Evolutionary conservation across 37 sponge, comb jelly and placozoan genomes (phyloP).

Genomic region (Cladorhizidae sp.): DNA sequence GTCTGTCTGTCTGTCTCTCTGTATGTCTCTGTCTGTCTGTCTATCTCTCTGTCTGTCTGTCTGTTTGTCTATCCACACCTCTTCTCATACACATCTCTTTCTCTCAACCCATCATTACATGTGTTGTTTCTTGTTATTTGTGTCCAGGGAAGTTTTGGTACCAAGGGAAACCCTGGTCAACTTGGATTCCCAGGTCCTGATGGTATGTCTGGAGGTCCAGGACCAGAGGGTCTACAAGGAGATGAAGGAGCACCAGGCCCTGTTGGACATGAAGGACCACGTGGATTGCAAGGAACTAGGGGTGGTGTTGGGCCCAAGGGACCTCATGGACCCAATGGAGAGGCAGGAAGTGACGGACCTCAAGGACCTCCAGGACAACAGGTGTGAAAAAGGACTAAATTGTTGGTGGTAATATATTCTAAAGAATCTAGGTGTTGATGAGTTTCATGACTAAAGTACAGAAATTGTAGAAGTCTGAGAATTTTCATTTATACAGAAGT

Average conservation of each 20-base stretch:
- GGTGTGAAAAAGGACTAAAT: no score
- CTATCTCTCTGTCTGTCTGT: no score
- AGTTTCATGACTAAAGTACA: no score
- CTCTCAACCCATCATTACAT: no score
- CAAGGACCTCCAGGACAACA: conserved; percentile 58
- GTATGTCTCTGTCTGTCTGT: no score
- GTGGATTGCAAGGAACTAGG: conserved; percentile 33
- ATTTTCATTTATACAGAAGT: no score
- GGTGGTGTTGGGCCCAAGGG: conserved; percentile 59
- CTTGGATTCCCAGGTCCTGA: conserved; percentile 54
- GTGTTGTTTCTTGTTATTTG: neutral
- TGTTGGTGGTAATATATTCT: no score
- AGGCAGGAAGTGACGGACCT: conserved; percentile 35
- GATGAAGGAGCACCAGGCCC: conserved; percentile 43
- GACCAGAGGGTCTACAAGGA: conserved; percentile 66
- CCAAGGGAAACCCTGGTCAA: conserved; percentile 54
- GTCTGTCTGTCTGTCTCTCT: neutral
- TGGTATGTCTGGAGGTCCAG: conserved; percentile 75
- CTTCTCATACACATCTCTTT: no score
- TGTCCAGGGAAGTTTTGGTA: conserved; percentile 58
- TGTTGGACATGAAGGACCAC: conserved; percentile 45
- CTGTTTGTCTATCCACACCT: no score
- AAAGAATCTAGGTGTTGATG: no score
- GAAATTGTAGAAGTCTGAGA: no score
- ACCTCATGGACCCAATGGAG: conserved; percentile 61